Percentiles rank a stretch among this genome's conserved stretches.
phyloP scores from a whole-genome alignment of 2,113 vertebrate species.

The Lepus americanus region DNA sequence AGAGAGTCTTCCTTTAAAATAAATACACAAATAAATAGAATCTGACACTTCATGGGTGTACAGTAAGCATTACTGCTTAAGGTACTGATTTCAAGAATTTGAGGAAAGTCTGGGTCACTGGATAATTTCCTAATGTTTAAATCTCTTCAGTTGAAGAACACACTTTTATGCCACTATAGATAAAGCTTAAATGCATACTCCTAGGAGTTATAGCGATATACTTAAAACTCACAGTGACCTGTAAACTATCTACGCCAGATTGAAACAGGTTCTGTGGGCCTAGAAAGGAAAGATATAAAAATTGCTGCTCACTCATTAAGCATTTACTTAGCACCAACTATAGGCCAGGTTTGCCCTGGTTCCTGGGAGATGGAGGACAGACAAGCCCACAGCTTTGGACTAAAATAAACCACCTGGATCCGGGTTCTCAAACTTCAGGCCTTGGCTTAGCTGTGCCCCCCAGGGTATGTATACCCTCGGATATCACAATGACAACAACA shows the following conservation, averaged over 20 bases:
- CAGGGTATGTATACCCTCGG: rapidly evolving
- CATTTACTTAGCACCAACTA: neutral
- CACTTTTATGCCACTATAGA: neutral
- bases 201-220: neutral
- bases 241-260: neutral
- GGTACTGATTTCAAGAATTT: neutral
- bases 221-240: neutral
- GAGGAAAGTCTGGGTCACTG: neutral
- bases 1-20: no score
- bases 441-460: neutral
- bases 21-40: neutral
- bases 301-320: neutral
- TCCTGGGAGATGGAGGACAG: rapidly evolving
- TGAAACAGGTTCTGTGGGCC: neutral
- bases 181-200: constrained; percentile 7
- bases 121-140: neutral
- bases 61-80: neutral
- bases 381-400: neutral
- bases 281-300: neutral
- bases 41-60: neutral
- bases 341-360: neutral
- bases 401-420: neutral
- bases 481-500: no score
- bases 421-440: neutral
- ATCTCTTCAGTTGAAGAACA: neutral